Evolutionary conservation across 2,797 vertebrate species (phyloP).

Genomic region (Clarias pachynema): DNA sequence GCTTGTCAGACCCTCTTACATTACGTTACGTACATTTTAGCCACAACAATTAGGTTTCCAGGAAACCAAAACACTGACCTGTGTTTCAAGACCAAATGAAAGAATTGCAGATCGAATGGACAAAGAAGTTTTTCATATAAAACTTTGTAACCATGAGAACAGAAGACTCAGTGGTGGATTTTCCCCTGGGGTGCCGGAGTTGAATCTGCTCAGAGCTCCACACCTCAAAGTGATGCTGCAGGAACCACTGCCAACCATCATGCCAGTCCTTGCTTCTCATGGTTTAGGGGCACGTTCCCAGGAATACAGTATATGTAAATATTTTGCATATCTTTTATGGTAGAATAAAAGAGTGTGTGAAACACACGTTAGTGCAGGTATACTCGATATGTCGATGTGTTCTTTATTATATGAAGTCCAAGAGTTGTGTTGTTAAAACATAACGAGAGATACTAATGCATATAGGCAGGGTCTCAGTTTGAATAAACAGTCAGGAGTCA

Average conservation of each 20-base stretch:
- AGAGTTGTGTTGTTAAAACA: neutral
- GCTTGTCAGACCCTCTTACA: neutral
- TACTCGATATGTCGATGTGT: neutral
- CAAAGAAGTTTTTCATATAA: slow-evolving; percentile 17
- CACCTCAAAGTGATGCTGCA: slow-evolving; percentile 50
- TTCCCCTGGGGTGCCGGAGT: slow-evolving; percentile 19
- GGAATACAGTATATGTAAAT: neutral
- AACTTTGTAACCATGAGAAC: slow-evolving; percentile 22
- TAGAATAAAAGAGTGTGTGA: neutral
- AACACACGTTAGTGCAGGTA: neutral
- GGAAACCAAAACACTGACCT: neutral
- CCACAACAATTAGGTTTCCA: neutral
- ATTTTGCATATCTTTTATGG: too few species aligned
- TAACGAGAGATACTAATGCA: neutral
- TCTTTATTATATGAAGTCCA: neutral
- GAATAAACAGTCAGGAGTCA: neutral
- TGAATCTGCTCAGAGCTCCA: slow-evolving; percentile 41
- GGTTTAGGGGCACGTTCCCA: neutral
- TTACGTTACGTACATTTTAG: neutral
- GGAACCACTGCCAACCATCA: slow-evolving; percentile 57
- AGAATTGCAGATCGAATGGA: neutral
- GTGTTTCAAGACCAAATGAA: neutral
- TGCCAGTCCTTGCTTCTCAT: slow-evolving; percentile 27
- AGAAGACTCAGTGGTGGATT: slow-evolving; percentile 14
- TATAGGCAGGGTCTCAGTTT: neutral